phyloP scores from a whole-genome alignment of 2,888 invertebrate genomes.

The Mesorhabditis sp. region DNA sequence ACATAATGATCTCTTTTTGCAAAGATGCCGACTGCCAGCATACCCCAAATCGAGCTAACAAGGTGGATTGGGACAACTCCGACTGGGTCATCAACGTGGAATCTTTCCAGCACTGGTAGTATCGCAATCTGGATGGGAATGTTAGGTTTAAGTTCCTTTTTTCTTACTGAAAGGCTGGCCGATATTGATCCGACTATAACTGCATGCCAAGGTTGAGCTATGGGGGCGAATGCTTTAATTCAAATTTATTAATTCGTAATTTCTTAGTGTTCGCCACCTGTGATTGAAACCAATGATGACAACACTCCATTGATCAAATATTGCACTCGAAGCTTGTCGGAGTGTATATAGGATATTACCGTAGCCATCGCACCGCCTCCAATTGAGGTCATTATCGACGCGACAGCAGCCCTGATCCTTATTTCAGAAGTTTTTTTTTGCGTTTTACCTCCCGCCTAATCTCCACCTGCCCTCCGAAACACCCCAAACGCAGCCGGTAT shows the following conservation, averaged over 20 bases:
- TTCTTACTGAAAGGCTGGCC: neutral
- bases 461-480: slow-evolving; percentile 23
- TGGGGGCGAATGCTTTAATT: neutral
- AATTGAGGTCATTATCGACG: slow-evolving; percentile 25
- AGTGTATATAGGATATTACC: slow-evolving; percentile 21
- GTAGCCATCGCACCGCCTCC: slow-evolving; percentile 39
- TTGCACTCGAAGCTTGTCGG: slow-evolving; percentile 19
- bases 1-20: slow-evolving; percentile 37
- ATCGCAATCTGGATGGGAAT: neutral
- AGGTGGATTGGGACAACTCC: slow-evolving; percentile 27
- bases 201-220: slow-evolving; percentile 5
- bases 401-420: slow-evolving; percentile 21
- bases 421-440: neutral
- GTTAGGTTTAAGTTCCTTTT: neutral
- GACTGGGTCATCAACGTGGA: slow-evolving; percentile 18
- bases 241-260: no score
- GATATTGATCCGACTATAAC: neutral
- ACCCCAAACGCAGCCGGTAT: slow-evolving; percentile 26
- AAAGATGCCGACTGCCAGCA: slow-evolving; percentile 58
- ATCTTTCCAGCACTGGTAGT: neutral
- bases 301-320: slow-evolving; percentile 23
- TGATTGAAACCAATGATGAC: slow-evolving; percentile 20
- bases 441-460: slow-evolving; percentile 19
- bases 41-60: slow-evolving; percentile 42
- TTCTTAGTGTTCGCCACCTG: slow-evolving; percentile 13